These are phyloP conservation scores for Himalopsyche japonica DNA, from an alignment of 2,888 invertebrate species.

Conservation along the genomic window DNA sequence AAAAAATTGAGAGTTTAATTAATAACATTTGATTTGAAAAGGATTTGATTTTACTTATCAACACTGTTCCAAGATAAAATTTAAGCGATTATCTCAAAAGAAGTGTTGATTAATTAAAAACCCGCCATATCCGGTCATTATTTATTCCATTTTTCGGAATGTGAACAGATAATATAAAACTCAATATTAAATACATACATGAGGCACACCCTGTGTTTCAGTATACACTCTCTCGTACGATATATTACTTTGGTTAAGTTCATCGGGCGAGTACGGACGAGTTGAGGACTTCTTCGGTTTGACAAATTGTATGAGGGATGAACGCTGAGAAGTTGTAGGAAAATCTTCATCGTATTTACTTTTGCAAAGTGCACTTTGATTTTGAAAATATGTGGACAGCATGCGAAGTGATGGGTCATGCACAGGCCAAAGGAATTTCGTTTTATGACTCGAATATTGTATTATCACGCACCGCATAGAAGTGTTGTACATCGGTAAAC, in stretches of 20 bases:
- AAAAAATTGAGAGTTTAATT: too few relatives aligned
- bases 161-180: too few relatives aligned
- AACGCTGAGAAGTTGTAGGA: slow-evolving; percentile 11
- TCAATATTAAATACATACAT: neutral
- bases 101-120: too few relatives aligned
- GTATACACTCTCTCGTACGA: neutral
- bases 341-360: slow-evolving; percentile 25
- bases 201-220: neutral
- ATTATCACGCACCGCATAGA: neutral
- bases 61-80: too few relatives aligned
- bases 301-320: slow-evolving; percentile 27
- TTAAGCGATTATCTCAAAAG: too few relatives aligned
- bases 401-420: neutral
- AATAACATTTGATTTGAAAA: too few relatives aligned
- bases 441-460: neutral
- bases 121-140: too few relatives aligned
- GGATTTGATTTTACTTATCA: too few relatives aligned
- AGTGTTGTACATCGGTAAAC: too few relatives aligned
- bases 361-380: slow-evolving; percentile 20
- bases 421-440: neutral
- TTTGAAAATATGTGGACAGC: neutral
- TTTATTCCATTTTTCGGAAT: too few relatives aligned
- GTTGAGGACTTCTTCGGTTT: slow-evolving; percentile 21
- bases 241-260: slow-evolving; percentile 16
- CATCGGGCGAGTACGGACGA: slow-evolving; percentile 11